Conservation (phyloP, 2,888 invertebrate genomes). For the Trachelus tabidus region DNA sequence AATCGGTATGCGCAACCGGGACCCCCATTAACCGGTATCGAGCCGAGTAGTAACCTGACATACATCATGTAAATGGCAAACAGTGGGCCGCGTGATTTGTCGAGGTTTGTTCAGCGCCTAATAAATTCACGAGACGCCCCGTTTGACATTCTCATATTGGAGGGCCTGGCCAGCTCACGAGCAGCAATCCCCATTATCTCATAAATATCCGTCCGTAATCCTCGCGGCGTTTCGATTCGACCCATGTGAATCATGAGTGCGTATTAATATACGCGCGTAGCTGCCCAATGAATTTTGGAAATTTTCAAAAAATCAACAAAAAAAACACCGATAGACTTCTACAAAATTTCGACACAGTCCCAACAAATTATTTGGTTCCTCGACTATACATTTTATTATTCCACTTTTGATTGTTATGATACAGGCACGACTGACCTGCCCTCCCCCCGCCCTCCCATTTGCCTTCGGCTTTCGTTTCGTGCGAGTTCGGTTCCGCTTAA, state of each 20-base stretch:
- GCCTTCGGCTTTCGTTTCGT: neutral
- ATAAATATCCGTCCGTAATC: conserved; percentile 19
- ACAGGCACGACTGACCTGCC: neutral
- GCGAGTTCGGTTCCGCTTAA: neutral
- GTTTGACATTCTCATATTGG: conserved; percentile 1
- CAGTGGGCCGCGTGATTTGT: conserved; percentile 7
- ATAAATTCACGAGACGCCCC: conserved; percentile 8
- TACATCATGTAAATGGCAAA: conserved; percentile 8
- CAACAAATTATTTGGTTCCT: neutral
- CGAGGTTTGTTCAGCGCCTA: conserved; percentile 3
- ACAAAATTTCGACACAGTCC: accelerated
- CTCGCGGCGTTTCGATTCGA: conserved; percentile 12
- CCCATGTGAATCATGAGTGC: neutral
- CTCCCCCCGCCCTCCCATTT: neutral
- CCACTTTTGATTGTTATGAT: neutral
- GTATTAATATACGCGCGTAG: neutral
- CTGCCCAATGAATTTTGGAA: neutral
- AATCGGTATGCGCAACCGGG: neutral
- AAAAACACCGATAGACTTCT: accelerated
- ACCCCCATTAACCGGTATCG: conserved; percentile 4
- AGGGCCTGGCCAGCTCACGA: conserved; percentile 10
- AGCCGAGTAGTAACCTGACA: neutral
- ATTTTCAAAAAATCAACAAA: neutral
- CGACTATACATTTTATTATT: neutral
- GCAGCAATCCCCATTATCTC: conserved; percentile 18